These are phyloP conservation scores for Machimus rusticus DNA, from an alignment of 2,888 invertebrate species.

Conservation along the genomic window DNA sequence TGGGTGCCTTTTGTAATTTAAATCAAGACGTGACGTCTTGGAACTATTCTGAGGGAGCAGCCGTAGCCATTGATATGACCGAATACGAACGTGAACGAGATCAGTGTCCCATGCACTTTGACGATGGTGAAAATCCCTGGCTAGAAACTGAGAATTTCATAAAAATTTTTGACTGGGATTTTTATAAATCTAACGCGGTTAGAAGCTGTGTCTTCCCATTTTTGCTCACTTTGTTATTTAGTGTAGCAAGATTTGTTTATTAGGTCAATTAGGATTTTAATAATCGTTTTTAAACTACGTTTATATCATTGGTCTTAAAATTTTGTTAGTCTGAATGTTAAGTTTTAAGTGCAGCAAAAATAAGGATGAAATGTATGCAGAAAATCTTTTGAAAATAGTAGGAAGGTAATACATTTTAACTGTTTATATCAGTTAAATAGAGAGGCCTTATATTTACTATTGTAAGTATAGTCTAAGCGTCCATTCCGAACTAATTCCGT, in stretches of 20 bases:
- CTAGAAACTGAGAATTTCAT: constrained; percentile 73
- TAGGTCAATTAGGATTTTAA: not conserved
- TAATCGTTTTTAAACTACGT: not conserved
- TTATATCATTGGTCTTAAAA: not conserved
- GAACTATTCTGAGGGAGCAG: constrained; percentile 91
- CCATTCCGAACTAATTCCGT: not conserved
- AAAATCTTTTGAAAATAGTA: not conserved
- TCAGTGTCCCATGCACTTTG: constrained; percentile 97
- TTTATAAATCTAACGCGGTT: constrained; percentile 55
- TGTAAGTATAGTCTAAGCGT: not conserved
- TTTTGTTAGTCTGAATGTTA: not conserved
- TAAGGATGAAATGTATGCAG: not conserved
- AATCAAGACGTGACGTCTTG: constrained; percentile 89
- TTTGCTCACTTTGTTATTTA: not conserved
- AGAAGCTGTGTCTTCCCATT: constrained; percentile 37
- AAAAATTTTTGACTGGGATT: constrained; percentile 74
- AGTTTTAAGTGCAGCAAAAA: not conserved
- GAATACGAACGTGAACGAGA: constrained; percentile 94
- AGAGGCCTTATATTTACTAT: not conserved
- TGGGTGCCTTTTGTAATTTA: constrained; percentile 90
- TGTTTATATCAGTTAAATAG: not conserved
- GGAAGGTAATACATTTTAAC: not conserved
- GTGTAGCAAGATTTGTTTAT: not conserved
- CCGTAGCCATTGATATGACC: constrained; percentile 87
- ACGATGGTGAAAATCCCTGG: constrained; percentile 92